Conservation (phyloP, 2,888 invertebrate genomes). For the Plagodis pulveraria region DNA sequence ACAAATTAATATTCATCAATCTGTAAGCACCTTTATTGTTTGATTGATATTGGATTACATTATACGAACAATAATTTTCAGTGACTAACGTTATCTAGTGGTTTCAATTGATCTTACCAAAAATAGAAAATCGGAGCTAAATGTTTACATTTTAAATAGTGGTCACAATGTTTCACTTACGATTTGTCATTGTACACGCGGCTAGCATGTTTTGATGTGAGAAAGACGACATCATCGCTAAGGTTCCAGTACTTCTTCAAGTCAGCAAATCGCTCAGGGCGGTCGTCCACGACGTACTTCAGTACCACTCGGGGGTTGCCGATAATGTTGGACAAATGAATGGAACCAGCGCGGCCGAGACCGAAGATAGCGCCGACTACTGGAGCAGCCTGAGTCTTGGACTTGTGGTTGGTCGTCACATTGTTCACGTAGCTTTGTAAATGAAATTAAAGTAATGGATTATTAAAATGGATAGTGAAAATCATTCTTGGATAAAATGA, state of each 20-base stretch:
- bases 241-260: slow-evolving; percentile 81
- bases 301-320: slow-evolving; percentile 76
- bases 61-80: too few species aligned
- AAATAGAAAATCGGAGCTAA: too few species aligned
- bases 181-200: slow-evolving; percentile 80
- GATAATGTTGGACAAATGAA: slow-evolving; percentile 81
- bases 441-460: not conserved
- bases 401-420: slow-evolving; percentile 53
- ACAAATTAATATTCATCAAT: too few species aligned
- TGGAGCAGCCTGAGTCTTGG: slow-evolving; percentile 45
- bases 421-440: slow-evolving; percentile 69
- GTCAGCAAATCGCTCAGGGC: slow-evolving; percentile 66
- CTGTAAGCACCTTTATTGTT: too few species aligned
- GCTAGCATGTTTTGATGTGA: slow-evolving; percentile 75
- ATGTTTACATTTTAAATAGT: too few species aligned
- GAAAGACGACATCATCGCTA: slow-evolving; percentile 66
- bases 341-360: slow-evolving; percentile 85
- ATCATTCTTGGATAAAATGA: too few species aligned
- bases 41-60: too few species aligned
- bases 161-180: slow-evolving; percentile 51
- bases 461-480: too few species aligned
- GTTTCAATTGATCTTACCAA: slow-evolving; percentile 12
- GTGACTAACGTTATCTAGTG: not conserved
- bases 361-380: slow-evolving; percentile 84
- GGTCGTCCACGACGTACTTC: slow-evolving; percentile 85